These are phyloP conservation scores for Enteromius afrohamiltoni DNA, from an alignment of 2,797 vertebrate species.

Conservation along the genomic window DNA sequence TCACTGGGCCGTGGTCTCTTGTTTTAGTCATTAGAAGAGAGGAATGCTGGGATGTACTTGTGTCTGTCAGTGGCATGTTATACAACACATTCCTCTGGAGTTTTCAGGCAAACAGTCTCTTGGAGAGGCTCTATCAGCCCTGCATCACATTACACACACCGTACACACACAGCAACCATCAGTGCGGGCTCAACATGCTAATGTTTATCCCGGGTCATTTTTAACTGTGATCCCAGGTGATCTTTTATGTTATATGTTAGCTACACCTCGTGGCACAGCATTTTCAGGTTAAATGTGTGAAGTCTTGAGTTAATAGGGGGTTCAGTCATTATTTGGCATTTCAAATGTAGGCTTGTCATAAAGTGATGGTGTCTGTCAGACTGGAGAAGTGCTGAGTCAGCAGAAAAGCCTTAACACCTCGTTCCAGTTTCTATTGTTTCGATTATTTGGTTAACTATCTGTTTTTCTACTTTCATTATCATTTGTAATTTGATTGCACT, in stretches of 20 bases:
- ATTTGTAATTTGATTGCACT: not conserved
- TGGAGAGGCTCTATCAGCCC: not conserved
- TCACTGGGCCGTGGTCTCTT: conserved; percentile 68
- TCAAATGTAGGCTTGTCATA: not conserved
- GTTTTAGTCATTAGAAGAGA: conserved; percentile 80
- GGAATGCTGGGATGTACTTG: conserved; percentile 71
- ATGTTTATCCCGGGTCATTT: not conserved
- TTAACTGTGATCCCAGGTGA: too few relatives aligned
- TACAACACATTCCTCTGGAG: conserved; percentile 71
- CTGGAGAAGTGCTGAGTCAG: not conserved
- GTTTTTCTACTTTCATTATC: not conserved
- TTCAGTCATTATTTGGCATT: not conserved
- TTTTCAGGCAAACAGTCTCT: conserved; percentile 68
- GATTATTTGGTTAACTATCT: not conserved
- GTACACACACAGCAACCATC: not conserved
- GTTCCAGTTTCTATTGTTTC: not conserved
- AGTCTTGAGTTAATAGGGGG: not conserved
- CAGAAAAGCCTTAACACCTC: not conserved
- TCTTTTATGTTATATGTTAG: not conserved
- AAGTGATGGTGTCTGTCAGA: not conserved
- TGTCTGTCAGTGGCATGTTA: conserved; percentile 66
- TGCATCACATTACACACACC: not conserved
- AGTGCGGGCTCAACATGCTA: not conserved
- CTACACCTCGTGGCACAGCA: not conserved
- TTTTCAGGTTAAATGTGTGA: not conserved